Conservation (phyloP, 2,888 invertebrate genomes). For the Drosophila formosana region DNA sequence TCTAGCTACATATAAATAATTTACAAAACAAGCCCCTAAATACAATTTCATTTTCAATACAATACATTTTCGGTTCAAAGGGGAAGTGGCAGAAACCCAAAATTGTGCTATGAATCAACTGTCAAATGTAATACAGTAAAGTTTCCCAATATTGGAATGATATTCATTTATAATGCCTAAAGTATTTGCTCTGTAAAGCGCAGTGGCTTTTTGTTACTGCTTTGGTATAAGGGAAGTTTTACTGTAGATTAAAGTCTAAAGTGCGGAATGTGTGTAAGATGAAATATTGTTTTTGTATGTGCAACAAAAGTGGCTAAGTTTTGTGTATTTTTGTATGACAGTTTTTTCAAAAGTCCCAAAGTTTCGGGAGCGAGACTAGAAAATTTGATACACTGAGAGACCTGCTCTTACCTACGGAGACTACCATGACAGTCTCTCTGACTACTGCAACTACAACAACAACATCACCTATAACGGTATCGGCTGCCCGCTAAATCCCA, state of each 20-base stretch:
- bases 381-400: constrained; percentile 44
- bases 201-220: not conserved
- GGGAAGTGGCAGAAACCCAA: not conserved
- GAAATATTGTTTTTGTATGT: not conserved
- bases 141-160: constrained; percentile 2
- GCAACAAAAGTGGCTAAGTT: not conserved
- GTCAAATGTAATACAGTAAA: constrained; percentile 4
- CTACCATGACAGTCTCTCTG: no score
- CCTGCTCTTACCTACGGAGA: no score
- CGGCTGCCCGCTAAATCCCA: no score
- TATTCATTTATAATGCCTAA: not conserved
- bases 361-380: constrained; percentile 58
- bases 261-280: not conserved
- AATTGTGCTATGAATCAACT: constrained; percentile 15
- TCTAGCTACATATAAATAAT: constrained; percentile 53
- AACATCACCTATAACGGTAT: no score
- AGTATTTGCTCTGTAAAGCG: not conserved
- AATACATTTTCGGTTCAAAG: constrained; percentile 14
- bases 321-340: constrained; percentile 7
- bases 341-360: constrained; percentile 4
- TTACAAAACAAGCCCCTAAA: constrained; percentile 40
- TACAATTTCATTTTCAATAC: constrained; percentile 10
- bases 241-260: constrained; percentile 1
- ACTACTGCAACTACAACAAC: no score
- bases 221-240: not conserved